phyloP scores from a whole-genome alignment of 2,797 vertebrate species.

The Buphagus erythrorhynchus region DNA sequence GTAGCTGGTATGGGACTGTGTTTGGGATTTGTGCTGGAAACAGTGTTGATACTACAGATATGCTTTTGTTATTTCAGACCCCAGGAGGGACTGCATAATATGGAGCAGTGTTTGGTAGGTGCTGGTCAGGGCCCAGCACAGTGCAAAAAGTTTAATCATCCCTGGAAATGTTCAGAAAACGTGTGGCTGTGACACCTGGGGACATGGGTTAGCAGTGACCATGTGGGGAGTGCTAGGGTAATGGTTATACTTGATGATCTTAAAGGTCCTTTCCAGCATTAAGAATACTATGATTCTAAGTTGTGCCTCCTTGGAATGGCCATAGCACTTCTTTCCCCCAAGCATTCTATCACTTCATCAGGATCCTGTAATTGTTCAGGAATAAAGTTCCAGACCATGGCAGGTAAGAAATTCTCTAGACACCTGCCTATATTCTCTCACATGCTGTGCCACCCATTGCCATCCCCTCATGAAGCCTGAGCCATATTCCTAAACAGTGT shows the following conservation, averaged over 20 bases:
- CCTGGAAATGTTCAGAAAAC: neutral
- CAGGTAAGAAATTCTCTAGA: neutral
- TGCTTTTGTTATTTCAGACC: neutral
- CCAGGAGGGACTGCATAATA: neutral
- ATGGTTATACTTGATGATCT: neutral
- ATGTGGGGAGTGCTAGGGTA: neutral
- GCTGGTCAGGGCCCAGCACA: neutral
- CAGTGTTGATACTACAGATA: neutral
- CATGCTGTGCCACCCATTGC: neutral
- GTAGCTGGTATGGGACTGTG: neutral
- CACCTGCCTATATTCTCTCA: neutral
- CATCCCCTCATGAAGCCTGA: accelerated
- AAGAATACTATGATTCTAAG: neutral
- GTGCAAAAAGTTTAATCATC: neutral
- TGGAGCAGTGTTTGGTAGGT: neutral
- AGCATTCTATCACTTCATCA: neutral
- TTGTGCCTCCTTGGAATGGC: neutral
- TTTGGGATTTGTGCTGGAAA: neutral
- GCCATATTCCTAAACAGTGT: neutral
- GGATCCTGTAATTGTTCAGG: neutral
- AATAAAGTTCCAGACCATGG: neutral
- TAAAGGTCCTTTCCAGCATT: neutral
- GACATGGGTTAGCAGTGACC: neutral
- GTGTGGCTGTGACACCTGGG: neutral
- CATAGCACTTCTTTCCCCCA: too few relatives aligned